Evolutionary conservation across 2,797 vertebrate genomes (phyloP), one percentile per base, ranked within the genome.

Genomic region (Chaetodon trifasciatus): DNA sequence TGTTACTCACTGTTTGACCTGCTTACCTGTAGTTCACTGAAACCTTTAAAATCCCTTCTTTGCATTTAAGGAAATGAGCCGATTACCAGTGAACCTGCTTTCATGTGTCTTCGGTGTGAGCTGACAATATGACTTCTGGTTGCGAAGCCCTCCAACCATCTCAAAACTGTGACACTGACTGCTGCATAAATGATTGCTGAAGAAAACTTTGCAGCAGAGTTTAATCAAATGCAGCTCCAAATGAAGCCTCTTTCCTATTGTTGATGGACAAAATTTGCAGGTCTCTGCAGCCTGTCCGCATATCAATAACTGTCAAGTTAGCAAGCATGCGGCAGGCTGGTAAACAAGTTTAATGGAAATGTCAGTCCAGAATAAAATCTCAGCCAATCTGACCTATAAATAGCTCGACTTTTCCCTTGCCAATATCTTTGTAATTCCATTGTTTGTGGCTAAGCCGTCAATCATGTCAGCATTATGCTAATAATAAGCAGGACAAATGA

Each of bases 301-400:
- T 78, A 82, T 93, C 82, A 83, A 82, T 86, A 90, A 79, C 83
- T 85, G 81, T 87, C 82, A 82, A 57, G 17, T 85, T 69, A 83
- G 75, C 21, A 47, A 75, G 50, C 56, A 49, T 58, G 66, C 24
- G 66, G 66, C 74, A 81, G 40, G 53, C 72, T 76, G 74, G 74
- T 81, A 86, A 90, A 88, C 71, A 91, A 64, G 47, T 79, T 71
- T 86, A 84, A 91, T 92, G 83, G 79, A 88, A 87, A 82, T 83
- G 82, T 83, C 83, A 86, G 62, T 85, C 64, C 9, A 49, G 88
- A 86, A 86, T 77, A 69, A 82, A 79, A 83, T 86, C 47, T 64
- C 46, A 76, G 70, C 47, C 76, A 78, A 74, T 76, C 13, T n/a
- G 52, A 62, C 10, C 39, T 79, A 84, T 76, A 70, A 80, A 82